Percentiles rank a stretch among this genome's conserved stretches.
phyloP scores from a whole-genome alignment of 2,113 vertebrate genomes.

The Perognathus longimembris region DNA sequence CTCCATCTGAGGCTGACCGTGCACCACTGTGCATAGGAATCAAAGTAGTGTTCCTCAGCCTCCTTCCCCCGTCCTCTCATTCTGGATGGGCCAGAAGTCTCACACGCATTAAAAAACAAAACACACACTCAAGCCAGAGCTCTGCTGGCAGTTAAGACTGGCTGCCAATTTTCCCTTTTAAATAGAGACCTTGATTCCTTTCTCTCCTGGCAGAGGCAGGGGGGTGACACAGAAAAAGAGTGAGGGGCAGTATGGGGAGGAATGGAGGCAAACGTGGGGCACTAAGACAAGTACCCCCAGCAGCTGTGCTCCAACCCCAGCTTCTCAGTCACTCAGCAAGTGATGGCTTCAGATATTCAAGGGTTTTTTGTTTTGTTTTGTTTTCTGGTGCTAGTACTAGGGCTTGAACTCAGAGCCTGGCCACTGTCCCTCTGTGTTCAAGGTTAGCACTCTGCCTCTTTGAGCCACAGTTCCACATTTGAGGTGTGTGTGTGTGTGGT shows the following conservation, averaged over 20 bases:
- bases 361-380: no score
- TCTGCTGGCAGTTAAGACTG: neutral
- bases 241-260: neutral
- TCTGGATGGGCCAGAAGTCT: constrained; percentile 45
- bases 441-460: no score
- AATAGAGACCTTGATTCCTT: constrained; percentile 54
- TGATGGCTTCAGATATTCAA: neutral
- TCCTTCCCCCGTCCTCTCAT: neutral
- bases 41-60: constrained; percentile 1
- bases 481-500: no score
- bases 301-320: neutral
- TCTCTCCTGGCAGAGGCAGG: constrained; percentile 50
- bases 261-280: neutral
- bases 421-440: no score
- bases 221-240: neutral
- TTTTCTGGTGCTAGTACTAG: no score
- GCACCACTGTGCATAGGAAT: neutral
- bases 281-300: neutral
- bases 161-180: constrained; percentile 67
- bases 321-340: neutral
- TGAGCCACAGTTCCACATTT: no score
- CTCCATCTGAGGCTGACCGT: neutral
- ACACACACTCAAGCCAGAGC: constrained; percentile 56
- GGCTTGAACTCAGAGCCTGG: no score
- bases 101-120: constrained; percentile 65